Conservation (phyloP, 2,888 invertebrate genomes). For the Drosophila flavopinicola region DNA sequence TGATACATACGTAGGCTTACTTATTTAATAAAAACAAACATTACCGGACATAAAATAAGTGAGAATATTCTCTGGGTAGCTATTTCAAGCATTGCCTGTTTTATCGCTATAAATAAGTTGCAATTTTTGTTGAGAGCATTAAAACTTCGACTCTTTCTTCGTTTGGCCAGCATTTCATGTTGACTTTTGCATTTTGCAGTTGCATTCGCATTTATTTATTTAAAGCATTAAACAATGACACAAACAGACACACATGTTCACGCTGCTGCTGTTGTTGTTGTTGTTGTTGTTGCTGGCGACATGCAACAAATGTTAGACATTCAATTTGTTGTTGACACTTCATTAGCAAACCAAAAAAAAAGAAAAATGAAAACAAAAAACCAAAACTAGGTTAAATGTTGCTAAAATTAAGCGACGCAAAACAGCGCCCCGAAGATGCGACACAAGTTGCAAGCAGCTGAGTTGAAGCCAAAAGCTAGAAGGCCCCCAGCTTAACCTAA, state of each 20-base stretch:
- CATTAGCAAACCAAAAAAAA: constrained; percentile 75
- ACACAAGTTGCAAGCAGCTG: constrained; percentile 31
- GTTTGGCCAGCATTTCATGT: constrained; percentile 22
- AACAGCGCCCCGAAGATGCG: constrained; percentile 50
- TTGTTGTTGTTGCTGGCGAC: constrained; percentile 63
- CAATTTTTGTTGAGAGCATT: constrained; percentile 25
- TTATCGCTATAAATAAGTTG: no score
- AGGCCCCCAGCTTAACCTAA: constrained; percentile 64
- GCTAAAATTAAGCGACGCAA: constrained; percentile 74
- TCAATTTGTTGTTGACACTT: constrained; percentile 83
- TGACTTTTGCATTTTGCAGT: constrained; percentile 43
- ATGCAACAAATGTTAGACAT: constrained; percentile 82
- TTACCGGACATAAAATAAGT: no score
- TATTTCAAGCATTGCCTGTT: no score
- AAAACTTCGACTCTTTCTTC: constrained; percentile 18
- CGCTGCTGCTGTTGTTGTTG: constrained; percentile 17
- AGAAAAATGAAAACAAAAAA: constrained; percentile 54
- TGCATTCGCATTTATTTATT: constrained; percentile 70
- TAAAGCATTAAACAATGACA: constrained; percentile 79
- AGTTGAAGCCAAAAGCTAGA: background rate
- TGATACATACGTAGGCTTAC: no score
- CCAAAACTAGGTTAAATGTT: constrained; percentile 81
- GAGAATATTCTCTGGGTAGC: no score
- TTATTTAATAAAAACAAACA: no score
- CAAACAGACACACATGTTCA: constrained; percentile 61